Evolutionary conservation across 2,888 invertebrate species (phyloP), one percentile per base, ranked within the genome.

Genomic region (Dioctria linearis): DNA sequence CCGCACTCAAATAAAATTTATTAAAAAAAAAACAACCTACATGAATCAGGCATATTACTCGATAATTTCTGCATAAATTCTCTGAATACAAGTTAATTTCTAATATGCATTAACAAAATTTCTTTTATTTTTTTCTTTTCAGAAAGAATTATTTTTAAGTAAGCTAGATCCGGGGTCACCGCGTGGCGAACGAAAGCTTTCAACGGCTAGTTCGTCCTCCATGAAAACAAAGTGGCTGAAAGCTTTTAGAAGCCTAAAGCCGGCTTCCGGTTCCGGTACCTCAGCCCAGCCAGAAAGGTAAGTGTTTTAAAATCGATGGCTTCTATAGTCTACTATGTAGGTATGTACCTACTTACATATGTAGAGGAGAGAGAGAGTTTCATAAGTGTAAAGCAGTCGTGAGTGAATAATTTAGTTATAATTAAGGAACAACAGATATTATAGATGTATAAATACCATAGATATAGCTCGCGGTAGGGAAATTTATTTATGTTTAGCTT

Each of bases 211-310:
- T 84, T 94, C 95, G 84, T 94, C 95, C 86, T 95, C 95, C 89
- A 98, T 98, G 93, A 98, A 98, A 91, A 96, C 95, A 88, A 98
- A 98, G 92, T 98, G 98, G 98, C 91, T 98, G 86, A 98, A 98
- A 90, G 98, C 98, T 84, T 97, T 98, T 91, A 95, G 96, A 89
- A 97, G 96, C 90, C 92, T 98, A 84, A 97, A 97, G 90, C 95
- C 96, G 61, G 94, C 94, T 85, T 92, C 92, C 84, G 92, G 90
- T 82, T 91, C 91, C 73, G 92, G 90, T 82, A 91, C 91, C 73
- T 86, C 86, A 86, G 86, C 87, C 85, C 88, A 87, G 85, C 86
- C 89, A 80, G 93, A 94, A 87, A 94, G 93, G 94, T 94, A 89
- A 92, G 93, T 91, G 5, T 54, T 54, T 4, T 3, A 54, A 54